Evolutionary conservation across 2,797 vertebrate genomes (phyloP), one percentile per base, ranked within the genome.

Genomic region (Prunella strophiata): DNA sequence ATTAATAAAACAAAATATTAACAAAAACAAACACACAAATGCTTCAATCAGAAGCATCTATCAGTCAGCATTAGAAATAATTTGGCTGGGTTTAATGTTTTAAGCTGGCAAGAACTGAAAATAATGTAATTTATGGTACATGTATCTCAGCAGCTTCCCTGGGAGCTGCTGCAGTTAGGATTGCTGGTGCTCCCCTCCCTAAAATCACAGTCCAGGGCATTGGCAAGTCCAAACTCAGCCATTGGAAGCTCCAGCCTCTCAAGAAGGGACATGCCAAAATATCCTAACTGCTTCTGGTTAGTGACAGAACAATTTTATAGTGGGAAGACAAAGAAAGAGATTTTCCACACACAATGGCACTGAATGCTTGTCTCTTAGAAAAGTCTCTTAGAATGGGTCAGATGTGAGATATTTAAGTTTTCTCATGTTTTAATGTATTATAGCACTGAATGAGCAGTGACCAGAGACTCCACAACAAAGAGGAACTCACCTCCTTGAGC

Each of bases 401-500:
- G 66, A 58, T 3, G 34, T 21, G 50, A 88, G 23, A 43, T 38
- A 58, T 17, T 67, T 4, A 32, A 45, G 23, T 15, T n/a, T 59
- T 36, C 42, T 65, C 34, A 27, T 42, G 61, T 81, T 59, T 38
- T 32, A 23, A 18, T 47, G 2, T 5, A 32, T 51, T 71, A 5
- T 1, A 74, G 72, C 34, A 58, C 15, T 20, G 54, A 91, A 68
- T 58, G 59, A 88, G 70, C 17, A 54, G 48, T 59, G 70, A 51
- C 16, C 30, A 47, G 40, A 91, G 5, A 57, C 3, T 22, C 63
- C 52, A 36, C 14, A 51, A 47, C 5, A 75, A 66, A 80, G 48
- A 82, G 58, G 43, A 45, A 88, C 97, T 96, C 96, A 99, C 99
- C 98, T 99, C 99, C 97, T 99, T 99, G 34, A 99, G 96, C 94